Evolutionary conservation across 2,797 vertebrate species (phyloP).

Genomic region (Benthosema pterotum): DNA sequence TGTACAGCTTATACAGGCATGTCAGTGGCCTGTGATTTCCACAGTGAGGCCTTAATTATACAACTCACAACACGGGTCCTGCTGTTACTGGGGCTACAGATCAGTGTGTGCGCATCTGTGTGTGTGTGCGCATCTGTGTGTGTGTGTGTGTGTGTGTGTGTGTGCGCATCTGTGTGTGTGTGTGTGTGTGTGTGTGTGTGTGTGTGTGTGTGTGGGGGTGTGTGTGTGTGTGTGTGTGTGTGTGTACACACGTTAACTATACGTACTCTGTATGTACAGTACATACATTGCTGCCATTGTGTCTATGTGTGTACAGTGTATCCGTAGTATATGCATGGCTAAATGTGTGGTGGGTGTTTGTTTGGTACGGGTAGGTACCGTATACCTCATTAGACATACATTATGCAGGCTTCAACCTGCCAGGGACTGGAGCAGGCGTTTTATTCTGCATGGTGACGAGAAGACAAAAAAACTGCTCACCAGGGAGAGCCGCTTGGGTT

Average conservation of each 20-base stretch:
- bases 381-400: constrained; percentile 69
- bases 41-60: constrained; percentile 60
- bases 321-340: too few relatives aligned
- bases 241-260: too few relatives aligned
- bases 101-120: constrained; percentile 24
- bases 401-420: constrained; percentile 52
- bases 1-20: constrained; percentile 10
- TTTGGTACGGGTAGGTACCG: constrained; percentile 46
- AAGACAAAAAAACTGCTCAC: constrained; percentile 54
- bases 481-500: constrained; percentile 1
- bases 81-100: constrained; percentile 45
- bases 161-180: too few relatives aligned
- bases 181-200: too few relatives aligned
- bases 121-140: not conserved
- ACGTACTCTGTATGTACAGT: too few relatives aligned
- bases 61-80: constrained; percentile 31
- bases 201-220: too few relatives aligned
- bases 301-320: too few relatives aligned
- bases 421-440: constrained; percentile 51
- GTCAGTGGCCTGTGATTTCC: constrained; percentile 32
- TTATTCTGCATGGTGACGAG: constrained; percentile 56
- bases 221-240: too few relatives aligned
- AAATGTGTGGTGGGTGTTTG: too few relatives aligned
- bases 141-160: not conserved
- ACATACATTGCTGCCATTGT: too few relatives aligned